phyloP scores from a whole-genome alignment of 2,888 invertebrate genomes.

The Caenorhabditis zanzibari region DNA sequence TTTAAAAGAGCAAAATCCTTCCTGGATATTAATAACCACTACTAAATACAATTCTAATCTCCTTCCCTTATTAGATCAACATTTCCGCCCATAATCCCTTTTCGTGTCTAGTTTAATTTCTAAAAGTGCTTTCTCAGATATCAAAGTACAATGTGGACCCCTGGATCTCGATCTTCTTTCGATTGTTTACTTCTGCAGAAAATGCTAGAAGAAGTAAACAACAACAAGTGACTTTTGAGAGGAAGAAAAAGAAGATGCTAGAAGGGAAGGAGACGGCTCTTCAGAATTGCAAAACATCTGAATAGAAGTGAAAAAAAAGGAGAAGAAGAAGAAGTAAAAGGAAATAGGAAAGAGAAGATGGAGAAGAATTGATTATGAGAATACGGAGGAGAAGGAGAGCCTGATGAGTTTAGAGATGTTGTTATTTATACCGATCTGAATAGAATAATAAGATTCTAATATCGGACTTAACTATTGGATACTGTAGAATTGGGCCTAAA shows the following conservation, averaged over 20 bases:
- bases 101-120: neutral
- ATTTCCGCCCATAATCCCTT: neutral
- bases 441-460: no score
- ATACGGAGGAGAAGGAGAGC: no score
- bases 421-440: no score
- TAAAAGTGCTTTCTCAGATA: neutral
- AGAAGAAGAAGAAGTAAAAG: neutral
- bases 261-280: neutral
- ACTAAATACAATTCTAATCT: neutral
- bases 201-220: conserved; percentile 40
- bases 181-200: conserved; percentile 28
- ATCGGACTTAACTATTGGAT: no score
- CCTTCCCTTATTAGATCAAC: neutral
- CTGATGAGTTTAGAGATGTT: no score
- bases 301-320: neutral
- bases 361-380: conserved; percentile 9
- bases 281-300: conserved; percentile 12
- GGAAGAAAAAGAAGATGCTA: neutral
- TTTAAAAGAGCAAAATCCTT: neutral
- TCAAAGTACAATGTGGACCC: conserved; percentile 7
- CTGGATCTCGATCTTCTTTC: neutral
- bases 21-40: neutral
- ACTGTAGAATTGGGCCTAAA: no score
- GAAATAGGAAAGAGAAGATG: neutral
- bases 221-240: conserved; percentile 58